Conservation (phyloP, 2,113 vertebrate genomes). For the Corapipo altera region DNA sequence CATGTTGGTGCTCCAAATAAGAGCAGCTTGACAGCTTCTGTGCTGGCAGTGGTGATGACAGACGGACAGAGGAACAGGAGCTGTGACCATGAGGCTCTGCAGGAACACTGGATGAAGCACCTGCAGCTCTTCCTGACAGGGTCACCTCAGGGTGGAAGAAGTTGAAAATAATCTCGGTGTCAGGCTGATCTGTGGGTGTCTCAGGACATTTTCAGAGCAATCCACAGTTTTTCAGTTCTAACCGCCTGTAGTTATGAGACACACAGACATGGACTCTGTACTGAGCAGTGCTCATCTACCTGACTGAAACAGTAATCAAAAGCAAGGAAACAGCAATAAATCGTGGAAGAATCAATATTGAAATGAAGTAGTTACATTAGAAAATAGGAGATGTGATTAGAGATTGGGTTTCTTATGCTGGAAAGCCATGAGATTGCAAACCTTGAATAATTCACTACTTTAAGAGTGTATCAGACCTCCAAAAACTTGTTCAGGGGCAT, state of each 20-base stretch:
- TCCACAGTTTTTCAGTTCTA: not conserved
- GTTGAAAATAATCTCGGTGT: not conserved
- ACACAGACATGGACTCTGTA: not conserved
- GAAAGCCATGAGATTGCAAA: not conserved
- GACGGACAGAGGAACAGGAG: not conserved
- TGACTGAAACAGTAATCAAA: not conserved
- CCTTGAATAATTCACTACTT: not conserved
- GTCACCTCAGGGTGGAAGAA: not conserved
- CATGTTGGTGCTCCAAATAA: not conserved
- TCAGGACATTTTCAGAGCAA: not conserved
- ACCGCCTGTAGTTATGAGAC: not conserved
- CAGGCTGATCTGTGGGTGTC: not conserved
- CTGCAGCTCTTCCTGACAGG: not conserved
- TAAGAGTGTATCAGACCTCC: not conserved
- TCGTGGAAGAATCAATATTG: not conserved
- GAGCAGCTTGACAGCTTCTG: not conserved
- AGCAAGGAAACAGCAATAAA: not conserved
- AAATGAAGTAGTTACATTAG: not conserved
- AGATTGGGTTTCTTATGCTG: not conserved
- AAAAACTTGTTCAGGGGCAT: not conserved
- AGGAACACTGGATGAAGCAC: accelerated
- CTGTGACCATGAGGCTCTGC: not conserved
- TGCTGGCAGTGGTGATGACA: not conserved
- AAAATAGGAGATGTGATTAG: not conserved
- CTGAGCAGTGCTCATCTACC: not conserved